A percentile compares a stretch with the other conserved stretches of the same genome.
phyloP scores from a whole-genome alignment of 2,797 vertebrate species.

The Esox masquinongy region DNA sequence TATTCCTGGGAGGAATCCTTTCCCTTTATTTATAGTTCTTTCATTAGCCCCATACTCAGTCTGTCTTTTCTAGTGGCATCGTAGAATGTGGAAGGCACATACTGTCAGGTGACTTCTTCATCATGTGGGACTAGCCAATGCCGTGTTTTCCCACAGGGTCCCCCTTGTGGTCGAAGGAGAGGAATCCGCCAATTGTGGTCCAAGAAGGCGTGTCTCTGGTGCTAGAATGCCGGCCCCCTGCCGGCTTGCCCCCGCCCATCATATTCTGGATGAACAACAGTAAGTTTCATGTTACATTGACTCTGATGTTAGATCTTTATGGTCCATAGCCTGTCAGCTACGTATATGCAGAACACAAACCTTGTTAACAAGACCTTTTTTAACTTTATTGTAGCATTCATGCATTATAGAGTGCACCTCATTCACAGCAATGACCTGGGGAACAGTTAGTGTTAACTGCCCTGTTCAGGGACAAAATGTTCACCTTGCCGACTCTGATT shows the following conservation, averaged over 20 bases:
- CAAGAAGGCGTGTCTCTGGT: constrained; percentile 85
- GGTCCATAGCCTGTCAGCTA: background rate
- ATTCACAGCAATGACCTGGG: no score
- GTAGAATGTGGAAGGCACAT: background rate
- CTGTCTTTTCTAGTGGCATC: background rate
- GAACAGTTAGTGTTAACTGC: no score
- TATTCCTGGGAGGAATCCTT: background rate
- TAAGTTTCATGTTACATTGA: constrained; percentile 68
- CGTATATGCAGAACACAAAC: background rate
- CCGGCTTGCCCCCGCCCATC: constrained; percentile 91
- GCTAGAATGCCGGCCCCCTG: constrained; percentile 88
- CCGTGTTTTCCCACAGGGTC: constrained; percentile 76
- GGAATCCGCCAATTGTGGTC: constrained; percentile 81
- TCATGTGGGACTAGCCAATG: constrained; percentile 11
- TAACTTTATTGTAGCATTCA: no score
- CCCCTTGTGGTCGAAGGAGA: constrained; percentile 97
- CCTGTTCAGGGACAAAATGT: no score
- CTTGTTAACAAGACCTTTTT: background rate
- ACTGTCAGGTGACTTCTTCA: background rate
- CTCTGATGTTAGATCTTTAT: background rate
- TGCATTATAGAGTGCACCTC: no score
- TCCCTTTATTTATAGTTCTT: background rate
- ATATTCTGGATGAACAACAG: constrained; percentile 99
- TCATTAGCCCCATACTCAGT: no score
- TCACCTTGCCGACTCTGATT: no score